Base-by-base conservation (phyloP, 2,888 invertebrate species). In the Dryocosmus kuriphilus region DNA sequence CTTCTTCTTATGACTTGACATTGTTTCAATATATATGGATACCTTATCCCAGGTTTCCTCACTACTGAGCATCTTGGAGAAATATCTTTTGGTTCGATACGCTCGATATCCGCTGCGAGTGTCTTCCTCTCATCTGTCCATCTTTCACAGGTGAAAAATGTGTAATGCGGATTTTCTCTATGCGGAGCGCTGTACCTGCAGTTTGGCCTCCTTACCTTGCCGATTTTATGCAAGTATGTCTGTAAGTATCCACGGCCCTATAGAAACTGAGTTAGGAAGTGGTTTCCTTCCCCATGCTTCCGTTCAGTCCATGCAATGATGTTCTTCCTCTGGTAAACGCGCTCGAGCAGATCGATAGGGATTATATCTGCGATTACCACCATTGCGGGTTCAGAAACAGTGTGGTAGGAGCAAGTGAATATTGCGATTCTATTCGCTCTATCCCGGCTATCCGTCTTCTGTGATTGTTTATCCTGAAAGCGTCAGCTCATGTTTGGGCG, bases 321-420 rank as follows among this genome's bases (percentile, higher is more conserved):
- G n/a, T 7, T 1, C 8, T 27, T 76, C 19, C 79, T 24, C 22
- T 85, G n/a, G n/a, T n/a, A n/a, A n/a, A n/a, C 81, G 57, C 24
- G 19, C 5, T 81, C 85, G 6, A 84, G 76, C 9, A 85, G 77
- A 27, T 85, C 80, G 16, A 86, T 83, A 4, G 86, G 85, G 5
- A 78, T 76, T 3, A 81, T 79, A 9, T 81, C 75, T 0, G 83
- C 84, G 0, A 86, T 67, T 11, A 84, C 81, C 24, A 84, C 57
- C 6, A 79, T 71, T 6, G 85, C 84, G 1, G 80, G 75, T 22
- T 84, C 84, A 11, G 86, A 86, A 1, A 86, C 85, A 0, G 85
- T 85, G 11, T 84, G 75, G 67, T 86, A 86, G 0, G 83, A 79
- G 60, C 82, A 81, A 6, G 83, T 77, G 1, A 83, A 74, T 60